Conservation (phyloP, 2,888 invertebrate species). For the Amaurobius ferox region DNA sequence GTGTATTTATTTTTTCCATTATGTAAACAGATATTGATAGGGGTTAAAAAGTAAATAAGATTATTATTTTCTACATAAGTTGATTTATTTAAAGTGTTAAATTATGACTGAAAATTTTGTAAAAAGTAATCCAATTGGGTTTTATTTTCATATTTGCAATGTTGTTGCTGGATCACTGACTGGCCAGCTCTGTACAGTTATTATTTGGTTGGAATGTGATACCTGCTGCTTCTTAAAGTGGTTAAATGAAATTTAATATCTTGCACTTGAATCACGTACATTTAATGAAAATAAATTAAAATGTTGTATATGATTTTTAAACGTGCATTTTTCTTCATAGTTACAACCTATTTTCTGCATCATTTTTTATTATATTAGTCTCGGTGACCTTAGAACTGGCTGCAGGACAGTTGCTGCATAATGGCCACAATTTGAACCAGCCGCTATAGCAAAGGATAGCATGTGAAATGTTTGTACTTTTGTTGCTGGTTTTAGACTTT, state of each 20-base stretch:
- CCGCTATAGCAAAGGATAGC: conserved; percentile 1
- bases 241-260: not conserved
- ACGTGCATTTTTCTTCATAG: not conserved
- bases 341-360: not conserved
- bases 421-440: conserved; percentile 2
- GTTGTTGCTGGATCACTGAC: conserved; percentile 7
- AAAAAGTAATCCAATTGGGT: not conserved
- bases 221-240: not conserved
- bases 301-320: no score
- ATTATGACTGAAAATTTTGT: not conserved
- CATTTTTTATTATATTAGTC: not conserved
- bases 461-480: conserved; percentile 13
- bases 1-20: conserved; percentile 10
- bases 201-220: conserved; percentile 5
- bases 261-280: not conserved
- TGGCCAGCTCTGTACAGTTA: conserved; percentile 3
- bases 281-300: no score
- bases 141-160: not conserved
- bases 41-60: not conserved
- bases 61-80: not conserved
- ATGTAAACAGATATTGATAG: not conserved
- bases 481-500: conserved; percentile 24
- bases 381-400: not conserved
- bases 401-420: conserved; percentile 21
- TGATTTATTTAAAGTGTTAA: not conserved